Percentiles rank a stretch among this genome's conserved stretches.
phyloP scores from a whole-genome alignment of 2,113 vertebrate species.

The Anas platyrhynchos region DNA sequence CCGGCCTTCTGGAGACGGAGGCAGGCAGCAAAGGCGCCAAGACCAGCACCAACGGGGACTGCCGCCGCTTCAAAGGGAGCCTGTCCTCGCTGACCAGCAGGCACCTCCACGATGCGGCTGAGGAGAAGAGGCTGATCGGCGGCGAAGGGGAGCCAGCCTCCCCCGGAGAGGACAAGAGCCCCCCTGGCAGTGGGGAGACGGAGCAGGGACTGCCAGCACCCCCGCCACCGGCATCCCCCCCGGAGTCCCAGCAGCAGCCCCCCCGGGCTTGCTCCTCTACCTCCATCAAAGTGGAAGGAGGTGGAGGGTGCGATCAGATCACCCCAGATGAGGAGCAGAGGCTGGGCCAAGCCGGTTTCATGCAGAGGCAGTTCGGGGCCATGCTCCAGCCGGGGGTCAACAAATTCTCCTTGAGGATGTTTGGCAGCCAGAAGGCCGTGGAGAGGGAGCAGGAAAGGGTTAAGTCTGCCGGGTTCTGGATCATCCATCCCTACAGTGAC shows the following conservation, averaged over 20 bases:
- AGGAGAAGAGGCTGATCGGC: conserved; percentile 91
- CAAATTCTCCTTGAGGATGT: conserved; percentile 99
- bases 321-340: conserved; percentile 89
- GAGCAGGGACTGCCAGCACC: conserved; percentile 70
- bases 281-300: conserved; percentile 90
- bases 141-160: conserved; percentile 89
- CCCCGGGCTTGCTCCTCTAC: conserved; percentile 68
- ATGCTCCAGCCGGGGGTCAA: conserved; percentile 99
- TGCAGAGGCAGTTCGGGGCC: conserved; percentile 96
- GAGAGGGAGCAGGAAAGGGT: conserved; percentile 97
- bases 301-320: conserved; percentile 90
- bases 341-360: conserved; percentile 93
- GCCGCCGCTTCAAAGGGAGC: conserved; percentile 93
- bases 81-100: conserved; percentile 93
- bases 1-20: conserved; percentile 69
- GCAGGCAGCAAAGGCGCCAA: conserved; percentile 82
- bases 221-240: conserved; percentile 2
- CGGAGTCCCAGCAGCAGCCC: conserved; percentile 75
- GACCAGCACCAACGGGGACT: conserved; percentile 97
- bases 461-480: conserved; percentile 98
- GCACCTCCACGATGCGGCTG: conserved; percentile 89
- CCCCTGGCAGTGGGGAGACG: conserved; percentile 74
- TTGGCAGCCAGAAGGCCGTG: conserved; percentile 99
- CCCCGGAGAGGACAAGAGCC: conserved; percentile 82
- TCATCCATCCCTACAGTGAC: conserved; percentile 99